phyloP scores from a whole-genome alignment of 2,888 invertebrate species.

The Trachelus iudaicus region DNA sequence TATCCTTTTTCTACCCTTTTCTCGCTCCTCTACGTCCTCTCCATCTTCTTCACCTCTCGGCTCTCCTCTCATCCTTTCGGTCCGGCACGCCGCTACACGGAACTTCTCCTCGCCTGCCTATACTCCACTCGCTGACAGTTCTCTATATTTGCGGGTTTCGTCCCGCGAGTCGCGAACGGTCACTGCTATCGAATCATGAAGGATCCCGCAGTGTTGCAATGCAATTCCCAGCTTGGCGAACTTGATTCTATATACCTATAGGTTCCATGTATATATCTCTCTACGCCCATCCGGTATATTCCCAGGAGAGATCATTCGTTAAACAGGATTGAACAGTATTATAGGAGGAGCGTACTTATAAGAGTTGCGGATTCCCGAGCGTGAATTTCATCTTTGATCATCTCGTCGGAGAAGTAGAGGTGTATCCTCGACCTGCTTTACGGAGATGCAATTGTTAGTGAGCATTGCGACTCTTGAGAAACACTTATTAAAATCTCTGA shows the following conservation, averaged over 20 bases:
- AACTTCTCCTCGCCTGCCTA: conserved; percentile 40
- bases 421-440: conserved; percentile 55
- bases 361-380: not conserved
- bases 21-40: conserved; percentile 13
- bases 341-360: not conserved
- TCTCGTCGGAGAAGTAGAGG: not conserved
- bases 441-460: not conserved
- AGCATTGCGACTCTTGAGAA: not conserved
- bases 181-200: not conserved
- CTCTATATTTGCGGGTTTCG: conserved; percentile 18
- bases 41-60: conserved; percentile 23
- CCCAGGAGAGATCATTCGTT: not conserved
- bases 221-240: not conserved
- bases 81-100: conserved; percentile 36
- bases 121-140: conserved; percentile 38
- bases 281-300: not conserved
- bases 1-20: not conserved
- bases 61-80: conserved; percentile 14
- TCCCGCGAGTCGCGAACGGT: not conserved
- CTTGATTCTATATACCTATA: not conserved
- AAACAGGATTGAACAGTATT: not conserved
- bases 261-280: not conserved
- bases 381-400: conserved; percentile 21
- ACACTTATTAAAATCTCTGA: not conserved
- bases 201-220: not conserved